Base-by-base conservation (phyloP, 2,888 invertebrate species). In the Hecatera dysodea region DNA sequence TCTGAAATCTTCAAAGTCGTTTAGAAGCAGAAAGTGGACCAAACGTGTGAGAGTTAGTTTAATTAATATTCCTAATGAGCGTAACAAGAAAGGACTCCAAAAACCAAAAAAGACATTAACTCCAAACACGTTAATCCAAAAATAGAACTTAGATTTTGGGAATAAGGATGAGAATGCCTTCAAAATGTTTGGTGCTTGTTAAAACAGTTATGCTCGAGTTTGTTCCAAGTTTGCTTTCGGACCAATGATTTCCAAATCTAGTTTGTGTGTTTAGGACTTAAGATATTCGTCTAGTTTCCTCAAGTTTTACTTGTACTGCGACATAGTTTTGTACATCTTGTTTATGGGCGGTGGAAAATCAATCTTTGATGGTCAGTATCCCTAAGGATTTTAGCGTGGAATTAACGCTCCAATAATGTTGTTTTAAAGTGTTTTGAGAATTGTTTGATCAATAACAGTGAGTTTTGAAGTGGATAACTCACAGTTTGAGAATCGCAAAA, bases 221-320 rank as follows among this genome's bases (percentile, higher is more conserved):
- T 80, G 69, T 71, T 77, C 66, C 55, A 87, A 90, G 87, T 89
- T 90, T 86, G 86, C 73, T 78, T 87, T 87, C 84, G 84, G 82
- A 86, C 86, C 90, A 89, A 89, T 89, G 89, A 90, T 91, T 92
- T 83, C 84, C 84, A 87, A 89, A 91, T 89, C 87, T 83, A 89
- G 89, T 91, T 91, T 91, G 91, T 92, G 92, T 86, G 91, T 92
- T 92, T 90, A 90, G 92, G 91, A 87, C 87, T 80, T 80, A 85
- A 85, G 87, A 88, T 89, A 88, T 89, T 88, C 81, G 87, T 75
- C 70, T 81, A 88, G 86, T 88, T 87, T 75, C 78, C 69, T 78
- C 29, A 66, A 87, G 86, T 87, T 84, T 75, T 75, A 78, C 77
- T 83, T 82, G 82, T 83, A 78, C 70, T 67, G 68, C 44, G 78